These are phyloP conservation scores for Antechinus stuartii DNA, from an alignment of 2,113 vertebrate species.

Conservation along the genomic window DNA sequence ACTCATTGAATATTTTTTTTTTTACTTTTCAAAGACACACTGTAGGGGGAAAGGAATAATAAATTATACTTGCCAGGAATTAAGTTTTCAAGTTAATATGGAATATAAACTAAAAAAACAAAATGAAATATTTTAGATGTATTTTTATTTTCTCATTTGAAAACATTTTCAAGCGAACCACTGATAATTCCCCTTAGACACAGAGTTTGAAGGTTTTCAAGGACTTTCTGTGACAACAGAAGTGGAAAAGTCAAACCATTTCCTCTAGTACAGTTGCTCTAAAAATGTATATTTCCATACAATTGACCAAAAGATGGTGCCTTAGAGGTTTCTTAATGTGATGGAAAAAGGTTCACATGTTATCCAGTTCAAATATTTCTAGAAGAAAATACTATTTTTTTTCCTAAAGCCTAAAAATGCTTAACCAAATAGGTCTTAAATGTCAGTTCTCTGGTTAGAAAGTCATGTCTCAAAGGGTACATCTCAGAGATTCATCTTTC, in stretches of 20 bases:
- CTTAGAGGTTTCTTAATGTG: background rate
- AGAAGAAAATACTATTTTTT: conserved; percentile 22
- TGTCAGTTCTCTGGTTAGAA: conserved; percentile 73
- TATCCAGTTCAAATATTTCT: conserved; percentile 31
- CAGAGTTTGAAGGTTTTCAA: conserved; percentile 50
- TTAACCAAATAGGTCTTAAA: conserved; percentile 78
- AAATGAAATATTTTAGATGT: conserved; percentile 34
- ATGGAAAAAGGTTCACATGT: background rate
- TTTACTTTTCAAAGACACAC: background rate
- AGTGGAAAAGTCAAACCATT: conserved; percentile 41
- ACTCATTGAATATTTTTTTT: background rate
- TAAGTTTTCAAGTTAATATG: conserved; percentile 23
- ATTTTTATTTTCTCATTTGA: conserved; percentile 36
- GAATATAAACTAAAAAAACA: conserved; percentile 35
- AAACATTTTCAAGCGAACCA: conserved; percentile 47
- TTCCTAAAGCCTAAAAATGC: conserved; percentile 59
- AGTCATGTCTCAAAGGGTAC: conserved; percentile 62
- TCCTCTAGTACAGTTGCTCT: conserved; percentile 20
- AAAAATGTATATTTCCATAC: conserved; percentile 13
- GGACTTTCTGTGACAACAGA: conserved; percentile 51
- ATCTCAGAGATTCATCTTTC: conserved; percentile 21
- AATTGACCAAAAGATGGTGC: background rate
- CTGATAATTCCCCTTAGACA: conserved; percentile 36
- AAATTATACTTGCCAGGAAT: conserved; percentile 18
- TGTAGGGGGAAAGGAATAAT: background rate